A percentile compares a stretch with the other conserved stretches of the same genome.
Conservation (phyloP, 2,797 vertebrate genomes). For the Hypotaenidia okinawae region DNA sequence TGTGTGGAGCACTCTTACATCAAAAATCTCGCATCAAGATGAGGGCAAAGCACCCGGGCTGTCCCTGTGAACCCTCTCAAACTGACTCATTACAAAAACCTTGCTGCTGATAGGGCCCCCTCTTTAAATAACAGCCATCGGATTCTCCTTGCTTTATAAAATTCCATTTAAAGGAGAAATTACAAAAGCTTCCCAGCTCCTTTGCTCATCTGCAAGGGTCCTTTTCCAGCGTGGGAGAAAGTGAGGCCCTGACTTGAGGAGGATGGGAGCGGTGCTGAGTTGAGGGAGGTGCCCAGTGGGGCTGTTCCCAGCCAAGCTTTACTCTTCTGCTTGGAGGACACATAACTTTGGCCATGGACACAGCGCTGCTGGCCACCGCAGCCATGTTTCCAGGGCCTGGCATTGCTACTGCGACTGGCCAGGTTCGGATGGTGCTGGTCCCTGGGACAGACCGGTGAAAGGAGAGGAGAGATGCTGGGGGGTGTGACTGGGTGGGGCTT, state of each 20-base stretch:
- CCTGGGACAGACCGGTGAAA: not conserved
- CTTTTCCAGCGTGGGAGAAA: not conserved
- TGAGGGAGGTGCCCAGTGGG: fast-evolving
- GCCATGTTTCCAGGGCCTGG: fast-evolving
- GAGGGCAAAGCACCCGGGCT: not conserved
- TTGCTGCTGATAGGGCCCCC: not conserved
- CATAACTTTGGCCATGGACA: fast-evolving
- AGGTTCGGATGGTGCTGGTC: not conserved
- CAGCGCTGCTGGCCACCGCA: not conserved
- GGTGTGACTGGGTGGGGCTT: not conserved
- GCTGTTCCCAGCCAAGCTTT: not conserved
- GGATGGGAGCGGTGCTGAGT: not conserved
- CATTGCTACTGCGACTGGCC: fast-evolving
- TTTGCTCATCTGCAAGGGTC: not conserved
- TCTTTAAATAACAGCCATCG: not conserved
- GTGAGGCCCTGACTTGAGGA: not conserved
- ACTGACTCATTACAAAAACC: not conserved
- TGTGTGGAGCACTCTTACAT: not conserved
- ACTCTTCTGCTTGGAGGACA: not conserved
- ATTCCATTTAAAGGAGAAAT: conserved; percentile 23
- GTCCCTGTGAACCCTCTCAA: not conserved
- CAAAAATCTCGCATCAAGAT: not conserved
- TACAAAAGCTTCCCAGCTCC: not conserved
- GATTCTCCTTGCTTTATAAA: not conserved
- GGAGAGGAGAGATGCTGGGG: not conserved